Evolutionary conservation across 2,888 invertebrate species (phyloP).

Genomic region (Polietes domitor): DNA sequence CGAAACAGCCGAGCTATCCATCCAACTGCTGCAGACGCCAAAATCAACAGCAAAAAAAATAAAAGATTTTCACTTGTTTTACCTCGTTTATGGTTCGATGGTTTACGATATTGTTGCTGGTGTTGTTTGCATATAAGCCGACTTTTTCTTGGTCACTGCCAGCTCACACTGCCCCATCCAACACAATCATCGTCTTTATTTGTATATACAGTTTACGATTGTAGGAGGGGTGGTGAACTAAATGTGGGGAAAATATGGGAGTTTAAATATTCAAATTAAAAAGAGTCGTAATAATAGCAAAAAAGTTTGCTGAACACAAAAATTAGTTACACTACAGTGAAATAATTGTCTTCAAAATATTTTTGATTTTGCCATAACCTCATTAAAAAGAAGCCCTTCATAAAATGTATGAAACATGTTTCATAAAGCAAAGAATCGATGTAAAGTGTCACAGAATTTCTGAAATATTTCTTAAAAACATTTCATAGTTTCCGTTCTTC

Average conservation of each 20-base stretch:
- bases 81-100: constrained; percentile 59
- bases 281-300: no score
- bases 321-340: no score
- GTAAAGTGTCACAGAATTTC: no score
- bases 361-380: no score
- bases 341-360: no score
- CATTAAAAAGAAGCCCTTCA: no score
- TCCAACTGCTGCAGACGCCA: not conserved
- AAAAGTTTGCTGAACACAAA: no score
- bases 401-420: no score
- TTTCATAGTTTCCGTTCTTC: no score
- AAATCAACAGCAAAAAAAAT: not conserved
- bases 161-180: constrained; percentile 30
- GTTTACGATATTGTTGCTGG: constrained; percentile 35
- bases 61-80: constrained; percentile 64
- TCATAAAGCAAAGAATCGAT: no score
- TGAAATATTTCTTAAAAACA: no score
- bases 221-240: not conserved
- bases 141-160: constrained; percentile 28
- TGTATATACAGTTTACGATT: not conserved
- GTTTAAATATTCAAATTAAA: no score
- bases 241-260: not conserved
- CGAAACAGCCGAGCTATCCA: not conserved
- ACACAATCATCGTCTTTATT: constrained; percentile 8
- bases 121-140: constrained; percentile 26